Conservation (phyloP, 2,888 invertebrate genomes). For the Clitarchus hookeri region DNA sequence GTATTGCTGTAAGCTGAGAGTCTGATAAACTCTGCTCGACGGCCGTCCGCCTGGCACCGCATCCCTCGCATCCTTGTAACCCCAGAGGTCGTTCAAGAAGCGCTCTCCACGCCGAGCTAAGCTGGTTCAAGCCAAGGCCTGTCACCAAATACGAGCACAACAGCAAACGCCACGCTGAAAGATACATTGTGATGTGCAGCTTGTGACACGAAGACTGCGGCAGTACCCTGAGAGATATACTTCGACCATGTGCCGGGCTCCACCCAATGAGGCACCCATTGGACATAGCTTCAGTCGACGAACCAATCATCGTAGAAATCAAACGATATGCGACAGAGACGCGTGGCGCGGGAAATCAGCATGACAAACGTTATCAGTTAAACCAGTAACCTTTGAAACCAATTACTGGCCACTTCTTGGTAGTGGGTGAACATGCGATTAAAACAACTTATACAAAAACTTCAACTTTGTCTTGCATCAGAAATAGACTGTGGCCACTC, state of each 20-base stretch:
- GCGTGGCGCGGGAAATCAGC: too few relatives aligned
- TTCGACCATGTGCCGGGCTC: background rate
- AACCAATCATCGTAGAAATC: background rate
- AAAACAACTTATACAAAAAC: too few relatives aligned
- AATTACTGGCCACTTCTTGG: background rate
- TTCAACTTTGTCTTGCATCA: too few relatives aligned
- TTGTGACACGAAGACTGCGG: background rate
- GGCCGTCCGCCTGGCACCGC: constrained; percentile 28
- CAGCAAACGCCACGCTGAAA: background rate
- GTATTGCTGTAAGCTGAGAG: constrained; percentile 63
- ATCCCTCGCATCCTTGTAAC: constrained; percentile 31
- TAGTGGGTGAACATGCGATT: too few relatives aligned
- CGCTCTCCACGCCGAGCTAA: constrained; percentile 10
- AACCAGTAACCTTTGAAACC: constrained; percentile 2
- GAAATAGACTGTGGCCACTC: too few relatives aligned
- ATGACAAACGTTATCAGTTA: background rate
- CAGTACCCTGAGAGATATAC: background rate
- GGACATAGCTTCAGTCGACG: background rate
- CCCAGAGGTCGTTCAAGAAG: constrained; percentile 18
- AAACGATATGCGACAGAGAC: too few relatives aligned
- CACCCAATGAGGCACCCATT: background rate
- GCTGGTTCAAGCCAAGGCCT: too few relatives aligned
- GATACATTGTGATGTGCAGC: background rate
- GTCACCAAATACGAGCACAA: background rate
- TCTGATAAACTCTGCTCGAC: constrained; percentile 33